Evolutionary conservation across 1,140 invertebrate species (phyloP).

Genomic region (Aphaenogaster ashmeadi): DNA sequence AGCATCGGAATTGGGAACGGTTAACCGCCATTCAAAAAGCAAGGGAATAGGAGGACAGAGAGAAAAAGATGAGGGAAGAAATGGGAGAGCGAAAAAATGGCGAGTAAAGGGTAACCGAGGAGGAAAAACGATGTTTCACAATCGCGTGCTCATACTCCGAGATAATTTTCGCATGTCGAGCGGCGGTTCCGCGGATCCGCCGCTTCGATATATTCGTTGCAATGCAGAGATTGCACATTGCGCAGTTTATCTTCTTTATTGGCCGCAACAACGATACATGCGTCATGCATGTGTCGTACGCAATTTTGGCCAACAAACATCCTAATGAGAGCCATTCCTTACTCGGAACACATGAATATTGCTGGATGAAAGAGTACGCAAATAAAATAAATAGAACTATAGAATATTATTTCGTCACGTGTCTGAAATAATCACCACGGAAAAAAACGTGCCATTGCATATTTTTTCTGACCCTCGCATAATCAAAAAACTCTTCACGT

Average conservation of each 20-base stretch:
- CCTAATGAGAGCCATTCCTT: constrained; percentile 32
- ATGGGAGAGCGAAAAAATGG: constrained; percentile 14
- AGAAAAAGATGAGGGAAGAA: not conserved
- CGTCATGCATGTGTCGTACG: constrained; percentile 21
- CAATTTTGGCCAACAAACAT: constrained; percentile 39
- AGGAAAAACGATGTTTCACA: constrained; percentile 70
- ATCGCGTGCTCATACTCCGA: constrained; percentile 77
- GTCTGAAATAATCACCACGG: not conserved
- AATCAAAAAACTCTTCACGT: not conserved
- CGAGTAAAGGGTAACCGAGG: constrained; percentile 22
- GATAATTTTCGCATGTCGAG: constrained; percentile 82
- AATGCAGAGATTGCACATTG: constrained; percentile 76
- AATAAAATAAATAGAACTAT: not conserved
- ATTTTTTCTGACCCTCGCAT: no score
- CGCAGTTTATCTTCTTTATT: constrained; percentile 80
- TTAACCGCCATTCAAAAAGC: not conserved
- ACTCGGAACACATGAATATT: not conserved
- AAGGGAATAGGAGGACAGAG: not conserved
- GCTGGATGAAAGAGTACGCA: not conserved
- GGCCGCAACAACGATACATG: constrained; percentile 63
- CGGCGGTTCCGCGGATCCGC: constrained; percentile 69
- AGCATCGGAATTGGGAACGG: constrained; percentile 65
- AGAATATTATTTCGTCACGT: not conserved
- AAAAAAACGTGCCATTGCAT: not conserved
- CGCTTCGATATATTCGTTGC: constrained; percentile 80